These are phyloP conservation scores for Stenodema calcarata DNA, from an alignment of 2,888 invertebrate species.

Conservation along the genomic window DNA sequence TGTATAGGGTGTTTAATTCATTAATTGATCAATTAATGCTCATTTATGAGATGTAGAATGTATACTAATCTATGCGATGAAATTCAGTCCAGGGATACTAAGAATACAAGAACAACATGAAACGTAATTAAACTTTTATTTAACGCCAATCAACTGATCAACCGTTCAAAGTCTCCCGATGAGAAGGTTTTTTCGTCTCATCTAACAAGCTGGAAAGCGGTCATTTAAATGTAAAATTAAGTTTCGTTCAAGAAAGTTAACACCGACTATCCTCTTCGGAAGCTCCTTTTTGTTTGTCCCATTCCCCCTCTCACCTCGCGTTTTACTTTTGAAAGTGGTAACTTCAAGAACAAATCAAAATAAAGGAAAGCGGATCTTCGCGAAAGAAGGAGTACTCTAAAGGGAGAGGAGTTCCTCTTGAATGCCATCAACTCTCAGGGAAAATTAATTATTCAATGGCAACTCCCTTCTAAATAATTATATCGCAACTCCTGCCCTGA, in stretches of 20 bases:
- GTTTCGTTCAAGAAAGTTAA: background rate
- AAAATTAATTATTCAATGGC: slow-evolving; percentile 16
- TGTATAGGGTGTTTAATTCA: too few relatives aligned
- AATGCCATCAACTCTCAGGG: slow-evolving; percentile 7
- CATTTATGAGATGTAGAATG: too few relatives aligned
- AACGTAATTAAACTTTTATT: background rate
- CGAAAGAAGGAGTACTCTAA: background rate
- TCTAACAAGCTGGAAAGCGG: background rate
- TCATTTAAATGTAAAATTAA: slow-evolving; percentile 6
- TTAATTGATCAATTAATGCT: too few relatives aligned
- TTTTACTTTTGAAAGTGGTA: background rate
- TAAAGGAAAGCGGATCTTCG: background rate
- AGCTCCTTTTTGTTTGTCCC: background rate
- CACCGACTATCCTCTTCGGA: background rate
- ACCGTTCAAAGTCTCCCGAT: background rate
- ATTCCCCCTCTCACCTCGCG: background rate
- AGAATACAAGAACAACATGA: background rate
- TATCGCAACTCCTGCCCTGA: background rate
- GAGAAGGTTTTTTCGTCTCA: background rate
- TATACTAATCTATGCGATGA: too few relatives aligned
- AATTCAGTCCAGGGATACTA: background rate
- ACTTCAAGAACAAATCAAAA: slow-evolving; percentile 2
- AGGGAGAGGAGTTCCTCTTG: background rate
- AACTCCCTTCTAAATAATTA: slow-evolving; percentile 21
- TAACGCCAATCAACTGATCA: background rate